Evolutionary conservation across 1,140 invertebrate genomes (phyloP).

Genomic region (Dinoponera quadriceps): DNA sequence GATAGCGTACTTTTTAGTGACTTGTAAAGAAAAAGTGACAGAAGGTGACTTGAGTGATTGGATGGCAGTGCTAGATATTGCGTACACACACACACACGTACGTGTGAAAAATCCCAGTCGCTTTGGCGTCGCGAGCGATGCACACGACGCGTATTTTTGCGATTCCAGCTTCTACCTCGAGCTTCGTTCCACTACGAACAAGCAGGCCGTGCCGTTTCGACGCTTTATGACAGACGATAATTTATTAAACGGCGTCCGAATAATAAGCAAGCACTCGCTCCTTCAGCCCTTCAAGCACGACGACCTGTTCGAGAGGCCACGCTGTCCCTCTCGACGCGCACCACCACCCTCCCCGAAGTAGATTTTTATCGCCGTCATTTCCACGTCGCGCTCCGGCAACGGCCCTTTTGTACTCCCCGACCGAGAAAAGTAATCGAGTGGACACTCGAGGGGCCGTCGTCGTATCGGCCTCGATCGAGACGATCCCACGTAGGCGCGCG

Average conservation of each 20-base stretch:
- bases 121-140: not conserved
- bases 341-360: slow-evolving; percentile 21
- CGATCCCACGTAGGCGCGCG: slow-evolving; percentile 49
- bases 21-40: no score
- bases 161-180: not conserved
- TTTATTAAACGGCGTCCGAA: slow-evolving; percentile 56
- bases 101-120: slow-evolving; percentile 20
- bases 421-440: slow-evolving; percentile 50
- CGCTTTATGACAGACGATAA: slow-evolving; percentile 47
- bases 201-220: slow-evolving; percentile 23
- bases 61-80: no score
- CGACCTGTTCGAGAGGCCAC: slow-evolving; percentile 53
- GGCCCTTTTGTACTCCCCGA: slow-evolving; percentile 56
- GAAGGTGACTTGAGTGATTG: no score
- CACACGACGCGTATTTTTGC: slow-evolving; percentile 1
- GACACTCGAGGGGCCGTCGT: slow-evolving; percentile 46
- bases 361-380: slow-evolving; percentile 75
- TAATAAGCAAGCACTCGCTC: slow-evolving; percentile 53
- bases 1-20: no score
- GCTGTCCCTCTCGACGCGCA: slow-evolving; percentile 59
- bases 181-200: not conserved
- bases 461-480: slow-evolving; percentile 56
- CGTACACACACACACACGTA: not conserved
- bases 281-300: slow-evolving; percentile 46
- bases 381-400: slow-evolving; percentile 65